These are phyloP conservation scores for Poeciliopsis prolifica DNA, from an alignment of 2,113 vertebrate species.

Conservation along the genomic window DNA sequence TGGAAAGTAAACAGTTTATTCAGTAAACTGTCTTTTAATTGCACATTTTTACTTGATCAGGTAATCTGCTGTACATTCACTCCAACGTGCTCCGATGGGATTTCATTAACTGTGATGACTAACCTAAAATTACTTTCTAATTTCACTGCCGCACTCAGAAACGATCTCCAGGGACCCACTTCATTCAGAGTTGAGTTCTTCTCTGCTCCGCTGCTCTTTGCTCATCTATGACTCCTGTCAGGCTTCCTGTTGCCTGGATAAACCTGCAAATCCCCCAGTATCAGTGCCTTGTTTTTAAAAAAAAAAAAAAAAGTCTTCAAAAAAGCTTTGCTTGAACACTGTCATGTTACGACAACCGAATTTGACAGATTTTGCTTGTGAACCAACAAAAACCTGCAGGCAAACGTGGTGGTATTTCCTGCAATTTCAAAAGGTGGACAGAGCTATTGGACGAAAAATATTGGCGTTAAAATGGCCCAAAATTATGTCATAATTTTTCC, in stretches of 20 bases:
- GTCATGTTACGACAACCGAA: too few species aligned
- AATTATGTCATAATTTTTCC: neutral
- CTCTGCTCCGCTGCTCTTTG: too few species aligned
- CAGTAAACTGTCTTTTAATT: neutral
- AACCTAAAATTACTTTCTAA: neutral
- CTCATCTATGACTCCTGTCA: conserved; percentile 1
- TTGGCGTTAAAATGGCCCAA: neutral
- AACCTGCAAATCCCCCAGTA: too few species aligned
- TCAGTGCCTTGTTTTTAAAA: too few species aligned
- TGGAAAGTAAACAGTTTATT: too few species aligned
- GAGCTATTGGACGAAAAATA: neutral
- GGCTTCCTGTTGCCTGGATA: neutral
- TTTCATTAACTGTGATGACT: conserved; percentile 3
- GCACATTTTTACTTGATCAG: neutral
- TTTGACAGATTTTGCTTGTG: too few species aligned
- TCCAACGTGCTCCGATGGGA: neutral
- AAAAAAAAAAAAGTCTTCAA: too few species aligned
- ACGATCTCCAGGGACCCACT: neutral
- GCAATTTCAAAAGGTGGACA: too few species aligned
- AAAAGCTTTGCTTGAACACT: too few species aligned
- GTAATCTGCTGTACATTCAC: neutral
- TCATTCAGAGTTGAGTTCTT: neutral
- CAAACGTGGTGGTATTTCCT: too few species aligned
- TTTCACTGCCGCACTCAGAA: neutral
- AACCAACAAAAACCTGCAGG: too few species aligned